Base-by-base conservation (phyloP, 1,140 invertebrate genomes). In the Rhyzopertha dominica region DNA sequence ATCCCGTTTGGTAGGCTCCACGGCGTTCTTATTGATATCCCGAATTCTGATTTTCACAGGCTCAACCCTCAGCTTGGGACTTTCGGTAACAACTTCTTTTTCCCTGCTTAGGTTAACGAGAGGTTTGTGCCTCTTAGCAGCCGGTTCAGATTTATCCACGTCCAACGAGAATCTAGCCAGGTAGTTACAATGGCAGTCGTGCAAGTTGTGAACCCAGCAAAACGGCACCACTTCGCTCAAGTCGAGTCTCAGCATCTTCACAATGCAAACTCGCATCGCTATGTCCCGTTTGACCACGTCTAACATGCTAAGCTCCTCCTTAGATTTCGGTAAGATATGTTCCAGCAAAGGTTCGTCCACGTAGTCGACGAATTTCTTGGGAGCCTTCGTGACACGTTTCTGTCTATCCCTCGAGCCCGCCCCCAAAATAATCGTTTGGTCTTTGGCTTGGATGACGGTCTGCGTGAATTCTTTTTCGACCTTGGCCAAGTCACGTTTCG, bases 401-500 rank as follows among this genome's bases (percentile, higher is more conserved):
- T 49, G 36, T 47, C 63, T 56, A 35, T 47, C 49, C 34, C 54
- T 49, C 14, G 43, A 36, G 35, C 57, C 56, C 19, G 54, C 54
- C 10, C 66, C 66, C 20, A 72, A 54, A 18, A 70, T 54, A 34
- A 70, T 66, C 5, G 62, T 66, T 48, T 66, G 58, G 50, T 70
- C 53, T 18, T 66, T 64, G 7, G 65, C 58, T 24, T 59, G 56
- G 28, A 72, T 70, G 2, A 71, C 59, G 18, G 69, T 71, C 45
- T 68, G 66, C 1, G 62, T 65, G 54, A 72, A 72, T 51, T 71
- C 67, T 34, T 59, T 54, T 49, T 72, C 70, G 17, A 60, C 64
- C 51, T 56, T 59, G 0, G 69, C 64, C n/a, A 72, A 51, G 52
- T 69, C 51, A 29, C 58, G 56, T 40, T 68, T 70, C 1, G 62